Evolutionary conservation across 2,888 invertebrate species (phyloP).

Genomic region (Autographa pulchrina): DNA sequence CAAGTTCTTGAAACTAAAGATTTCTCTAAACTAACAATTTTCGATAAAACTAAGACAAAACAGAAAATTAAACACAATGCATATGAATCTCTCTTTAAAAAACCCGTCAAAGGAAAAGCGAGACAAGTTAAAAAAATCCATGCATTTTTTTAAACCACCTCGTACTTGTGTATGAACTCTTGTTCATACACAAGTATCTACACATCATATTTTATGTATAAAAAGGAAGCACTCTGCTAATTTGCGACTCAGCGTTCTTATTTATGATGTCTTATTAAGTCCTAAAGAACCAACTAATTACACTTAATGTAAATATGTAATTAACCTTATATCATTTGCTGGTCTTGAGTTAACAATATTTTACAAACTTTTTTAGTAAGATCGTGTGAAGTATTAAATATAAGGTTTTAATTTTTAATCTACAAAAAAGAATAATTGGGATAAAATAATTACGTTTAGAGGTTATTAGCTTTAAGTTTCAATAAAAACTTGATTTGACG

Average conservation of each 20-base stretch:
- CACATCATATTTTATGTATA: neutral
- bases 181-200: too few species aligned
- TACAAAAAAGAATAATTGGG: neutral
- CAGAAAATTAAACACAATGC: neutral
- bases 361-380: neutral
- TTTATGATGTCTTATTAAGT: conserved; percentile 3
- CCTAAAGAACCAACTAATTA: conserved; percentile 1
- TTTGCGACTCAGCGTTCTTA: conserved; percentile 1
- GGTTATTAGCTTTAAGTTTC: neutral
- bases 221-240: neutral
- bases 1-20: too few species aligned
- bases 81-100: neutral
- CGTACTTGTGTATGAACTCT: too few species aligned
- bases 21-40: neutral
- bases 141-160: neutral
- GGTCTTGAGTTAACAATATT: neutral
- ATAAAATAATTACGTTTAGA: neutral
- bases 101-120: neutral
- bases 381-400: neutral
- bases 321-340: neutral
- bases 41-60: neutral
- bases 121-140: neutral
- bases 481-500: neutral
- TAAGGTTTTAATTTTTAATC: neutral
- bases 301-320: conserved; percentile 5